Evolutionary conservation across 2,113 vertebrate species (phyloP), one percentile per base, ranked within the genome.

Genomic region (Pipa parva): DNA sequence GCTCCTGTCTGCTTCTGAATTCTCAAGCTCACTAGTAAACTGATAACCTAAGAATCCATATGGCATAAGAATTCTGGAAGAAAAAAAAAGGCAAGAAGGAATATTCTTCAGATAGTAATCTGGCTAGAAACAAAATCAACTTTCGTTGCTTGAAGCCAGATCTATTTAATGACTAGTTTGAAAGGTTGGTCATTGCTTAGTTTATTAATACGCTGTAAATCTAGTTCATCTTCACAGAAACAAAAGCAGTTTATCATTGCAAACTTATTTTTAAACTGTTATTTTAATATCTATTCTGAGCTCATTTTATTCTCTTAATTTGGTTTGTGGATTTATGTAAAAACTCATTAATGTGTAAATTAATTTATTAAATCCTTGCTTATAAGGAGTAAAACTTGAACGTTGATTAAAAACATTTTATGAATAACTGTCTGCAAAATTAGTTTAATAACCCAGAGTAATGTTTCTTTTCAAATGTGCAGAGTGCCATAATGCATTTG

Each of bases 401-500:
- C 8, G 8, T 4, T n/a, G 3, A 20, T 28, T 31, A 12, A 28
- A 55, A 64, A 55, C 11, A 55, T 31, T 45, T 45, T 17, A 55
- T 55, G 31, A 64, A 21, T 42, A 46, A 46, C 12, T 12, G 17
- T 26, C 5, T 58, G 7, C 10, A 11, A 27, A 33, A 26, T 52
- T 9, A 7, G 10, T 11, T 28, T 50, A 13, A 59, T 37, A 68
- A 67, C 49, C 24, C 18, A 21, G 9, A 24, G 7, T 52, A 57
- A 57, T 26, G 29, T 49, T 28, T 49, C 4, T 72, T 72, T 68
- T 25, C 26, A 39, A 5, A 74, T 74, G 45, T 63, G 13, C 82
- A 99, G 95, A 97, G 49, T 99, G 97, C 79, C 90, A 83, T 46
- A 98, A 94, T 72, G 95, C 95, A 10, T 99, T 99, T 48, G 93